These are phyloP conservation scores for Fratercula arctica DNA, from an alignment of 2,797 vertebrate species.

Conservation along the genomic window DNA sequence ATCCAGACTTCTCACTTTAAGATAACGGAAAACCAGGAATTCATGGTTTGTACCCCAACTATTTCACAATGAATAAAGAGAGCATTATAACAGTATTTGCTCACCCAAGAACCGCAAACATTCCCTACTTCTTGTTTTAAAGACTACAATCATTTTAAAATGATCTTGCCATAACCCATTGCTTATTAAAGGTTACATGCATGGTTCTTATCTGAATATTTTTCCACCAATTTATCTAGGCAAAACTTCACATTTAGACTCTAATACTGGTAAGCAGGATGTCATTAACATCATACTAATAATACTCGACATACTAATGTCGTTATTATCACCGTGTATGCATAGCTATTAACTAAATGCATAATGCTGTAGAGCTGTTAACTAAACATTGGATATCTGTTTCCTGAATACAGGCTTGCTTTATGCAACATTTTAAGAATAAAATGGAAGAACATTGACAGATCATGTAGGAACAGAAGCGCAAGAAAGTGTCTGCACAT, in stretches of 20 bases:
- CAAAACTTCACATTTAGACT: background rate
- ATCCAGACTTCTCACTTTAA: constrained; percentile 57
- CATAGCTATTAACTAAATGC: background rate
- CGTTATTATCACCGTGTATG: background rate
- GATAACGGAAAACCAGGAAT: constrained; percentile 44
- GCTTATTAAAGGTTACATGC: background rate
- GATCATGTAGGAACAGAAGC: background rate
- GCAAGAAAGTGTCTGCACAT: constrained; percentile 22
- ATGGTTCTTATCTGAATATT: background rate
- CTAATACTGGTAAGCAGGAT: background rate
- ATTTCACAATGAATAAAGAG: constrained; percentile 56
- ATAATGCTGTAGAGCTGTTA: background rate
- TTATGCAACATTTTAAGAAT: background rate
- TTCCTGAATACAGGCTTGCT: background rate
- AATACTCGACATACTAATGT: background rate
- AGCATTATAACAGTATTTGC: constrained; percentile 47
- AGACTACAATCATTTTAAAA: background rate
- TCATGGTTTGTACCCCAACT: constrained; percentile 53
- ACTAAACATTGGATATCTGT: background rate
- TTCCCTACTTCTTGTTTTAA: constrained; percentile 8
- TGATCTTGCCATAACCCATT: background rate
- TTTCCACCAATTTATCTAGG: background rate
- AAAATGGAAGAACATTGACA: background rate
- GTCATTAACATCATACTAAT: background rate
- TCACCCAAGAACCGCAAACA: constrained; percentile 46